Evolutionary conservation across 2,888 invertebrate species (phyloP).

Genomic region (Napeogenes inachia): DNA sequence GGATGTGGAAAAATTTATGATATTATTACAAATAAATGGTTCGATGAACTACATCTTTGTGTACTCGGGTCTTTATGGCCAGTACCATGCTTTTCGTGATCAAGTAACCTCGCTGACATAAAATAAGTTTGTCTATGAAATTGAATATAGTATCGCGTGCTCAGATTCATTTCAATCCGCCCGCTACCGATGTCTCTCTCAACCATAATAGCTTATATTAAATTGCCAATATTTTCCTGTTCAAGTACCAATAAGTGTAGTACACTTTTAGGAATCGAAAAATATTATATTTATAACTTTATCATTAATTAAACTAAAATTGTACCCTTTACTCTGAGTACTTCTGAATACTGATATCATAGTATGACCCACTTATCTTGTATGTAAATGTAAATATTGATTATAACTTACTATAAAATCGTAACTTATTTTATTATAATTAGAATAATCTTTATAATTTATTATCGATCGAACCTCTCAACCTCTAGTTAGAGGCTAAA

Average conservation of each 20-base stretch:
- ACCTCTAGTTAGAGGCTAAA: constrained; percentile 51
- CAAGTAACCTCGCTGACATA: constrained; percentile 51
- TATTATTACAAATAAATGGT: too few relatives aligned
- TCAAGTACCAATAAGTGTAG: constrained; percentile 50
- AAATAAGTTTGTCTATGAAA: constrained; percentile 70
- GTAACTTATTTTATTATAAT: not conserved
- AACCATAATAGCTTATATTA: constrained; percentile 56
- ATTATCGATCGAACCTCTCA: constrained; percentile 44
- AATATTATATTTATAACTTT: not conserved
- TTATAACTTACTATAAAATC: not conserved
- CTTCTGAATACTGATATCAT: not conserved
- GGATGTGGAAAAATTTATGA: too few relatives aligned
- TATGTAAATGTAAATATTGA: not conserved
- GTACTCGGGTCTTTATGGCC: not conserved
- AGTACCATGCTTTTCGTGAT: constrained; percentile 49
- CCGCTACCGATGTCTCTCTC: constrained; percentile 62
- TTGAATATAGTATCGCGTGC: constrained; percentile 69
- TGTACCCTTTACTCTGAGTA: not conserved
- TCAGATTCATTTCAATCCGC: constrained; percentile 50
- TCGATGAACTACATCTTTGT: too few relatives aligned
- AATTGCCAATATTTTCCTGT: constrained; percentile 58
- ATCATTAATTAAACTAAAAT: not conserved
- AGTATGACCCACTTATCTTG: not conserved
- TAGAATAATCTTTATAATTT: not conserved
- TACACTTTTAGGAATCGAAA: constrained; percentile 16